Conservation (phyloP, 2,113 vertebrate genomes). For the Phyllopteryx taeniolatus region DNA sequence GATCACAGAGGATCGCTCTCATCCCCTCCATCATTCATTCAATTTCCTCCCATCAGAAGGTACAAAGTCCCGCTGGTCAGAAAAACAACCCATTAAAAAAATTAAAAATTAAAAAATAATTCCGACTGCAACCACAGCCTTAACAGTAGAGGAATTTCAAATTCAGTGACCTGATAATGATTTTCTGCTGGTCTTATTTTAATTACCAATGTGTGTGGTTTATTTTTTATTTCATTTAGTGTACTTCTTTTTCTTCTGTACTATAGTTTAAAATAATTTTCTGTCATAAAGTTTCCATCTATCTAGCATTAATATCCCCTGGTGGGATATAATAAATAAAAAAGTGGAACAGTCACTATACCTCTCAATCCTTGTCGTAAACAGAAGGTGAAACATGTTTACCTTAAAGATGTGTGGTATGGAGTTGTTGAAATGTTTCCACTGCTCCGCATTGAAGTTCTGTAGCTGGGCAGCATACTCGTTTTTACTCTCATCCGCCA, state of each 20-base stretch:
- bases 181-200: background rate
- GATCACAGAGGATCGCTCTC: too few species aligned
- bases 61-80: too few species aligned
- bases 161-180: background rate
- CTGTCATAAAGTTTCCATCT: too few species aligned
- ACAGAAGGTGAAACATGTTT: conserved; percentile 14
- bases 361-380: background rate
- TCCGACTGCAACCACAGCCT: too few species aligned
- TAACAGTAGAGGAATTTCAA: background rate
- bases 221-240: background rate
- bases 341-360: background rate
- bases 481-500: conserved; percentile 97
- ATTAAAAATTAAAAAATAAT: too few species aligned
- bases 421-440: conserved; percentile 93
- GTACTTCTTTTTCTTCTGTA: background rate
- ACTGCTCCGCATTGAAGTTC: conserved; percentile 92
- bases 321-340: background rate
- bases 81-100: too few species aligned
- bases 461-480: conserved; percentile 97
- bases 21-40: too few species aligned
- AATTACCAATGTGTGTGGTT: background rate
- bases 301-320: background rate
- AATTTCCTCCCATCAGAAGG: too few species aligned
- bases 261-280: too few species aligned
- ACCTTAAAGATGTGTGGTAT: conserved; percentile 99